Conservation (phyloP, 2,113 vertebrate genomes). For the Macquaria australasica region DNA sequence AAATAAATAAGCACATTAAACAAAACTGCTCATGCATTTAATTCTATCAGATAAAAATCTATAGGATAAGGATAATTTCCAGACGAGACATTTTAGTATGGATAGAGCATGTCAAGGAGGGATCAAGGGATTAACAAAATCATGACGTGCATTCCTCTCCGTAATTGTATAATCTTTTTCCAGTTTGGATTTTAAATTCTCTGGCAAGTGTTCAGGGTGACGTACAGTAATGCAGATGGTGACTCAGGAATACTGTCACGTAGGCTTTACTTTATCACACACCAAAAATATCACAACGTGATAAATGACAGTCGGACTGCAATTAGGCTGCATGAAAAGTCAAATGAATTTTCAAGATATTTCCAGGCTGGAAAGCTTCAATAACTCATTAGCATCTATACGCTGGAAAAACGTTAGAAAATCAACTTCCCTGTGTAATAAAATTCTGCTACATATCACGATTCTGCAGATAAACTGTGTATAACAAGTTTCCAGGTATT, state of each 20-base stretch:
- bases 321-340: not conserved
- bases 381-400: not conserved
- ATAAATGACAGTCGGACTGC: not conserved
- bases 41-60: slow-evolving; percentile 27
- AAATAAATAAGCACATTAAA: not conserved
- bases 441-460: not conserved
- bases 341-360: not conserved
- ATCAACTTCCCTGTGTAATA: not conserved
- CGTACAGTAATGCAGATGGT: not conserved
- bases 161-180: slow-evolving; percentile 26
- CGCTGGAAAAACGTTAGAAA: not conserved
- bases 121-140: slow-evolving; percentile 42
- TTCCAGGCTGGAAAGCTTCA: not conserved
- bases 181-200: slow-evolving; percentile 15
- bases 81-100: not conserved
- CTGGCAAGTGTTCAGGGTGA: slow-evolving; percentile 12
- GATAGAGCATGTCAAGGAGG: not conserved
- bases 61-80: slow-evolving; percentile 14
- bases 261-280: not conserved
- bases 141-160: slow-evolving; percentile 3
- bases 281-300: not conserved
- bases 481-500: not conserved
- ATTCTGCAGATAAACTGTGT: not conserved
- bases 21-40: not conserved
- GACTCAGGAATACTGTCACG: slow-evolving; percentile 1